A percentile compares a stretch with the other conserved stretches of the same genome.
Evolutionary conservation across 2,113 vertebrate species (phyloP).

Genomic region (Artemisiospiza belli): DNA sequence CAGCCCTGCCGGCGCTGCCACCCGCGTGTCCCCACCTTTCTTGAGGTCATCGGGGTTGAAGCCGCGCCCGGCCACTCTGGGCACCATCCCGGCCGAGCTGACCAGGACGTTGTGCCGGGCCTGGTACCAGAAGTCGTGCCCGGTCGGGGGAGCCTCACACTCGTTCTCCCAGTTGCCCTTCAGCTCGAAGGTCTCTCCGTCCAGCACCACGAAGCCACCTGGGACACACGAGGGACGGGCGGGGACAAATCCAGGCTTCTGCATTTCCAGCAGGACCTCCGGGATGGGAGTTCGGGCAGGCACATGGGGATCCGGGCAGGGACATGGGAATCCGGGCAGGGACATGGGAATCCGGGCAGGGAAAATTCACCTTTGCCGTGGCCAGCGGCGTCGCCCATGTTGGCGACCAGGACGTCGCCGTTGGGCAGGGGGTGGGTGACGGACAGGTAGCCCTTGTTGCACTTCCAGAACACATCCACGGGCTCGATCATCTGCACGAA

Average conservation of each 20-base stretch:
- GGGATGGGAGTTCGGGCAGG: rapidly evolving
- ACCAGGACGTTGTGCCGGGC: not conserved
- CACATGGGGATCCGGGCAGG: not conserved
- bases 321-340: not conserved
- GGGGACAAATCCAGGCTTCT: not conserved
- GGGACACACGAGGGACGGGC: not conserved
- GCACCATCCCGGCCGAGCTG: not conserved
- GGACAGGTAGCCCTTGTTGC: not conserved
- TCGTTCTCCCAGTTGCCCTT: conserved; percentile 88
- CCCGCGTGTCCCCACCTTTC: not conserved
- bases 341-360: not conserved
- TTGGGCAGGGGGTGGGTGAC: not conserved
- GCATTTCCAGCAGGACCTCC: rapidly evolving
- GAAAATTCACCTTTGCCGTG: not conserved
- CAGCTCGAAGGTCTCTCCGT: conserved; percentile 88
- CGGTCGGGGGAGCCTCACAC: conserved; percentile 72
- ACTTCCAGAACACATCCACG: conserved; percentile 35
- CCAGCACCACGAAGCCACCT: conserved; percentile 91
- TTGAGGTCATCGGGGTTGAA: not conserved
- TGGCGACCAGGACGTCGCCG: not conserved
- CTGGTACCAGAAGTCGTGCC: not conserved
- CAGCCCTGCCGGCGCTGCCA: too few species aligned
- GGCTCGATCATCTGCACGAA: not conserved
- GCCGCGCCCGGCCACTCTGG: not conserved
- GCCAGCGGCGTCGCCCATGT: not conserved